Evolutionary conservation across 2,113 vertebrate genomes (phyloP).

Genomic region (Coptodon rendalli): DNA sequence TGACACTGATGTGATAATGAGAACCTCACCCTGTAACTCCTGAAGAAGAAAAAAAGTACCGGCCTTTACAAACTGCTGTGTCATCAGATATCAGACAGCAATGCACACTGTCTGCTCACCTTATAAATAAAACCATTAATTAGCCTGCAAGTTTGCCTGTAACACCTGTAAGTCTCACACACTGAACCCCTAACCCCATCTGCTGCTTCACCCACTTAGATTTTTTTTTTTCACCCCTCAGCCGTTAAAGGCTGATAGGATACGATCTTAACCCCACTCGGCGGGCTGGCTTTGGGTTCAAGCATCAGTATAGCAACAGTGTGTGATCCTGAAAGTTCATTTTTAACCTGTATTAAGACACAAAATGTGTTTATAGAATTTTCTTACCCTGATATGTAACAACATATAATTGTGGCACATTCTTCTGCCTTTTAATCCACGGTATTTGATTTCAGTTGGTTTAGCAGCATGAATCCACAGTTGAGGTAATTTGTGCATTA

Average conservation of each 20-base stretch:
- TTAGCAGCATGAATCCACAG: not conserved
- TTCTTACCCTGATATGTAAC: not conserved
- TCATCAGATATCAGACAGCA: conserved; percentile 35
- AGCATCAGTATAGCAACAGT: not conserved
- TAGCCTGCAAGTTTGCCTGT: not conserved
- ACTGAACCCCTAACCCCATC: not conserved
- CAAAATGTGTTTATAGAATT: not conserved
- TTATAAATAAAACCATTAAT: conserved; percentile 14
- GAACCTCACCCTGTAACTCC: conserved; percentile 26
- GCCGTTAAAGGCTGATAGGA: not conserved
- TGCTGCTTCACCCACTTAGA: not conserved
- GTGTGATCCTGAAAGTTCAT: not conserved
- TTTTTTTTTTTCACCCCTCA: not conserved
- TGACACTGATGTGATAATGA: conserved; percentile 67
- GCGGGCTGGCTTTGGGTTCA: not conserved
- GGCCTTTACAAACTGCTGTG: conserved; percentile 12
- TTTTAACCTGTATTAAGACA: not conserved
- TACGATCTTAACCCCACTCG: not conserved
- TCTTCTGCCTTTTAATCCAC: not conserved
- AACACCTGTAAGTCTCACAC: conserved; percentile 12
- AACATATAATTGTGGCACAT: not conserved
- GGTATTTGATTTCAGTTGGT: not conserved
- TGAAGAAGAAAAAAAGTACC: conserved; percentile 2
- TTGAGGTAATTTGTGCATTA: not conserved
- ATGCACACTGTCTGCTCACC: not conserved